phyloP scores from a whole-genome alignment of 2,888 invertebrate species.

The Drosophila yooni region DNA sequence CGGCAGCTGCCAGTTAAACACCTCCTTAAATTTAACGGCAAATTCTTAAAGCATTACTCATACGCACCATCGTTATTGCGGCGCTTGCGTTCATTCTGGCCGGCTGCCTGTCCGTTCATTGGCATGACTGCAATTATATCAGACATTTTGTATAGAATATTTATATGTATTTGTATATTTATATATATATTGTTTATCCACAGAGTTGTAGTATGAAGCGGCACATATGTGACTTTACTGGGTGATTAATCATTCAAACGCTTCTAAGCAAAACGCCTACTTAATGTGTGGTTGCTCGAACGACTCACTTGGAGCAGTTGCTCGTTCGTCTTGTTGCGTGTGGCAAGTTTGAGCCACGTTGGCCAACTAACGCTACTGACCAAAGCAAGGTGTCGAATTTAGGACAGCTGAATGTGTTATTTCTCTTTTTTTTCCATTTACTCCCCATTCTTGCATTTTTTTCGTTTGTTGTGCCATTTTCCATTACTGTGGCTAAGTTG shows the following conservation, averaged over 20 bases:
- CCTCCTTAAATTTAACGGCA: not conserved
- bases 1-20: constrained; percentile 32
- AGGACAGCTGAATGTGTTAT: constrained; percentile 65
- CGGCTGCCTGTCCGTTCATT: constrained; percentile 83
- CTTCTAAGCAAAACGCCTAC: constrained; percentile 39
- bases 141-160: constrained; percentile 25
- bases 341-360: constrained; percentile 68
- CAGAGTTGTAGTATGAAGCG: not conserved
- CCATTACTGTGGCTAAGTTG: constrained; percentile 25
- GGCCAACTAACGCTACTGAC: constrained; percentile 70
- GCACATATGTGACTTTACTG: constrained; percentile 7
- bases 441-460: not conserved
- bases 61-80: constrained; percentile 82
- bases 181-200: constrained; percentile 12
- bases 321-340: constrained; percentile 52
- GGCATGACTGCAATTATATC: constrained; percentile 82
- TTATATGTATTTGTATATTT: constrained; percentile 10
- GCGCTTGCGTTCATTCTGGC: constrained; percentile 73
- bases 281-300: constrained; percentile 21
- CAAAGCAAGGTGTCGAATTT: constrained; percentile 76
- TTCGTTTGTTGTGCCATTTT: constrained; percentile 50
- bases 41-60: constrained; percentile 36
- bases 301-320: constrained; percentile 15
- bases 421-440: constrained; percentile 27
- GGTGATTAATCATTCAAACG: constrained; percentile 40